Percentiles rank a stretch among this genome's conserved stretches.
phyloP scores from a whole-genome alignment of 2,888 invertebrate genomes.

The Leptinotarsa rubiginosa region DNA sequence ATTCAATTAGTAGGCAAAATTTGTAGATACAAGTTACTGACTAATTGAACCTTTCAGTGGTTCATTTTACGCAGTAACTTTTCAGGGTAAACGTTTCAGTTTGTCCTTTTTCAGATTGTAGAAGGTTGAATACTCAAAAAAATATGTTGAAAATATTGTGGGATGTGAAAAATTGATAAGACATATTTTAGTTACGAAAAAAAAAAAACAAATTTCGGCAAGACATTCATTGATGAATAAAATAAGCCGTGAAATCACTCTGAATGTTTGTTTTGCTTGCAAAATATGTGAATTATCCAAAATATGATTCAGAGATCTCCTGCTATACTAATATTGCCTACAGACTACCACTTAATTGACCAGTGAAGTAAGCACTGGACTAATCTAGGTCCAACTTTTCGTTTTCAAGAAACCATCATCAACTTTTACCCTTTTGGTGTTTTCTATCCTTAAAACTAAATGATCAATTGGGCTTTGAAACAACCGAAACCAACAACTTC shows the following conservation, averaged over 20 bases:
- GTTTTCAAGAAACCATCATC: too few relatives aligned
- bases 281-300: not conserved
- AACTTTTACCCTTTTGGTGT: not conserved
- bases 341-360: not conserved
- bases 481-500: not conserved
- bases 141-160: too few relatives aligned
- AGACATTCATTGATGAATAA: not conserved
- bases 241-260: not conserved
- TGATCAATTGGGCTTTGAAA: not conserved
- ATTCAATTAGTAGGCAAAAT: too few relatives aligned
- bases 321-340: not conserved
- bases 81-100: too few relatives aligned
- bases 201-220: too few relatives aligned
- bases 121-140: too few relatives aligned
- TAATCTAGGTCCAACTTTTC: not conserved
- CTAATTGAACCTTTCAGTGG: too few relatives aligned
- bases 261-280: not conserved
- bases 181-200: too few relatives aligned
- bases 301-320: not conserved
- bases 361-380: not conserved
- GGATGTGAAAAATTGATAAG: too few relatives aligned
- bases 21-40: too few relatives aligned
- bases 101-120: too few relatives aligned
- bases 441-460: not conserved
- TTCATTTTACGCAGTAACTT: too few relatives aligned